phyloP scores from a whole-genome alignment of 2,113 vertebrate species.

The Arizona elegans region DNA sequence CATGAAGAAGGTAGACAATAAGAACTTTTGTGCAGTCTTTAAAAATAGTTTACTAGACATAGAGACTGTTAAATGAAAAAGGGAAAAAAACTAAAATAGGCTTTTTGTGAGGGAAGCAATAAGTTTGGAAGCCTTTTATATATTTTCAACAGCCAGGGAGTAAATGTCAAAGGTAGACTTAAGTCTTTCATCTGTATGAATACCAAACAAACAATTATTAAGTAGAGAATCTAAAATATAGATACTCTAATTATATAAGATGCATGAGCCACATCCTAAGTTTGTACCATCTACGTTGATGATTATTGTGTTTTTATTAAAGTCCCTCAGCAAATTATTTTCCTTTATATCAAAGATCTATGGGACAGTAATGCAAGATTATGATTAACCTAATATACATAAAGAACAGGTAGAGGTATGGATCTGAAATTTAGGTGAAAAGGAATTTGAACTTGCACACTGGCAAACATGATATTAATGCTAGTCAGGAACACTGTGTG shows the following conservation, averaged over 20 bases:
- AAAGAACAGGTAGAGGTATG: background rate
- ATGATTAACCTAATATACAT: background rate
- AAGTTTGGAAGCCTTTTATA: background rate
- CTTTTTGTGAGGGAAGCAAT: background rate
- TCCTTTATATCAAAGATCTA: background rate
- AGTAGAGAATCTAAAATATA: slow-evolving; percentile 19
- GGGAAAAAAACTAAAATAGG: slow-evolving; percentile 3
- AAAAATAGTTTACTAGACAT: background rate
- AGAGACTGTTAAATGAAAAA: slow-evolving; percentile 39
- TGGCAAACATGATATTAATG: background rate
- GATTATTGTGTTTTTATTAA: background rate
- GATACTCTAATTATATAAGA: slow-evolving; percentile 38
- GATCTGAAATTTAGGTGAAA: background rate
- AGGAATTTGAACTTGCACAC: background rate
- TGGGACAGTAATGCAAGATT: background rate
- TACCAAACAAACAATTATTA: slow-evolving; percentile 51
- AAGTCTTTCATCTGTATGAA: slow-evolving; percentile 10
- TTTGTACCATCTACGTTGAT: background rate
- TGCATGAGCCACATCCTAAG: background rate
- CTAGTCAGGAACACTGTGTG: background rate
- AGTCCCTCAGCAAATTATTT: background rate
- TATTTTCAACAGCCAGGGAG: background rate
- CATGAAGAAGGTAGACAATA: slow-evolving; percentile 40
- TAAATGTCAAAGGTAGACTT: slow-evolving; percentile 33
- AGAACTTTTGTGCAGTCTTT: slow-evolving; percentile 19